Conservation (phyloP, 1,140 invertebrate species). For the Steinernema feltiae region DNA sequence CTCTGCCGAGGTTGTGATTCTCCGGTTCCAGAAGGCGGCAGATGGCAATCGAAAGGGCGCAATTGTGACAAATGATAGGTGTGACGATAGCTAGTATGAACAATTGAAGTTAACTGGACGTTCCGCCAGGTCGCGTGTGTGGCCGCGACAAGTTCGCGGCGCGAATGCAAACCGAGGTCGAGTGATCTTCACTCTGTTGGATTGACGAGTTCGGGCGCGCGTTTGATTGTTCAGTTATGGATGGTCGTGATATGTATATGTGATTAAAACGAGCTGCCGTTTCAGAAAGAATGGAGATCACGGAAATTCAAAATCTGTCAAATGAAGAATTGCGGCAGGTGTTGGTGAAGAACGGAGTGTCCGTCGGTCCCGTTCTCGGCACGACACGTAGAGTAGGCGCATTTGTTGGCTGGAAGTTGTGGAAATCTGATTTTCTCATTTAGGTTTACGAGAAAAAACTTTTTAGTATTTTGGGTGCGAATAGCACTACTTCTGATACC, state of each 20-base stretch:
- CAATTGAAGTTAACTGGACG: too few relatives aligned
- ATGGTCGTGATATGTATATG: too few relatives aligned
- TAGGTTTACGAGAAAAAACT: slow-evolving; percentile 1
- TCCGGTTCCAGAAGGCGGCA: background rate
- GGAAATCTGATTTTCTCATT: background rate
- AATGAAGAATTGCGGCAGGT: background rate
- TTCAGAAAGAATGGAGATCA: background rate
- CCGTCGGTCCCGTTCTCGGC: background rate
- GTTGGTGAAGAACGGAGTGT: background rate
- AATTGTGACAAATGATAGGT: too few relatives aligned
- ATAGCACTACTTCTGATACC: background rate
- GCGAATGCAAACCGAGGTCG: too few relatives aligned
- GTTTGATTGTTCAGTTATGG: too few relatives aligned
- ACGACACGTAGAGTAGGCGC: background rate
- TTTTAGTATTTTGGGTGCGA: background rate
- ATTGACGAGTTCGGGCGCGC: too few relatives aligned
- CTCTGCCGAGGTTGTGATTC: too few relatives aligned
- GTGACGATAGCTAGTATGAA: too few relatives aligned
- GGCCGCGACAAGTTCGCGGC: too few relatives aligned
- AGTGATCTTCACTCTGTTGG: too few relatives aligned
- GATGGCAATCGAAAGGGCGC: background rate
- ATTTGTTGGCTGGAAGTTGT: background rate
- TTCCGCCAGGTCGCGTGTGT: too few relatives aligned
- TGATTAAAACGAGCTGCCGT: background rate
- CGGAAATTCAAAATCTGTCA: background rate